These are phyloP conservation scores for Apis cerana DNA, from an alignment of 1,140 invertebrate genomes.

Conservation along the genomic window DNA sequence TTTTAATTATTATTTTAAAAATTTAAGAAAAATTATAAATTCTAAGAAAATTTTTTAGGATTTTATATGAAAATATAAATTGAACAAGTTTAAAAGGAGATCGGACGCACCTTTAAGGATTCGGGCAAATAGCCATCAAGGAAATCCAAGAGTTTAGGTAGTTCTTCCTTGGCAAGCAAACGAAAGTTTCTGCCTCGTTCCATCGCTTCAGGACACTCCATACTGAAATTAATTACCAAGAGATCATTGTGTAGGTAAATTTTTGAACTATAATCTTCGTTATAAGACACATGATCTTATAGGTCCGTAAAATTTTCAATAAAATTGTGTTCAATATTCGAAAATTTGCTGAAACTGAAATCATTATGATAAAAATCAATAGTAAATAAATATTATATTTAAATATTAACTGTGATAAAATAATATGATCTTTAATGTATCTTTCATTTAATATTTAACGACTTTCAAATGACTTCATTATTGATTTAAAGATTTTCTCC, in stretches of 20 bases:
- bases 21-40: background rate
- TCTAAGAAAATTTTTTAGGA: background rate
- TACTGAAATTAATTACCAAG: constrained; percentile 72
- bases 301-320: background rate
- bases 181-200: constrained; percentile 89
- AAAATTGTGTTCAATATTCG: too few species aligned
- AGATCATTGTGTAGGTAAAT: constrained; percentile 44
- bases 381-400: too few species aligned
- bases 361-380: too few species aligned
- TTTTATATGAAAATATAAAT: background rate
- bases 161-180: constrained; percentile 90
- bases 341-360: too few species aligned
- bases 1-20: too few species aligned
- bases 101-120: constrained; percentile 86
- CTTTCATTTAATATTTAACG: too few species aligned
- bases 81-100: background rate
- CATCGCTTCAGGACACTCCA: constrained; percentile 75
- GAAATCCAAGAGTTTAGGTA: constrained; percentile 88
- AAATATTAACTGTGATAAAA: too few species aligned
- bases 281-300: constrained; percentile 18
- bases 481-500: too few species aligned
- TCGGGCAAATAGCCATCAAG: constrained; percentile 89
- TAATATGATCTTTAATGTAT: too few species aligned
- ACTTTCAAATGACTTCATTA: too few species aligned
- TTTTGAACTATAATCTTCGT: background rate